phyloP scores from a whole-genome alignment of 2,888 invertebrate genomes.

The Hemistola chrysoprasaria region DNA sequence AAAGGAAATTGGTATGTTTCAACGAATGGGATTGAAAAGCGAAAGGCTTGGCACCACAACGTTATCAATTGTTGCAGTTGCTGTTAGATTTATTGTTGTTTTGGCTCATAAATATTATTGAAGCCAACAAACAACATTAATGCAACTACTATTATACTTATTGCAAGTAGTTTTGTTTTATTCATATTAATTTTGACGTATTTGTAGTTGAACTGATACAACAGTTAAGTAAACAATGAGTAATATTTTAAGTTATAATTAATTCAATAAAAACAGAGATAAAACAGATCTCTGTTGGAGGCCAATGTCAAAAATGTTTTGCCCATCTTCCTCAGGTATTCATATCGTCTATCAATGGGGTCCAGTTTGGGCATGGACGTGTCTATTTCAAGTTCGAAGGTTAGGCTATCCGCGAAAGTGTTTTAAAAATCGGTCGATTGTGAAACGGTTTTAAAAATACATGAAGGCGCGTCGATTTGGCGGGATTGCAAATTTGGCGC shows the following conservation, averaged over 20 bases:
- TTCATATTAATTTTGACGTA: too few relatives aligned
- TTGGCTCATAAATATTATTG: too few relatives aligned
- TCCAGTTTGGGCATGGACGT: constrained; percentile 13
- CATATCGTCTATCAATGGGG: constrained; percentile 8
- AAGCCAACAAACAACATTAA: too few relatives aligned
- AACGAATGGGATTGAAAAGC: constrained; percentile 1
- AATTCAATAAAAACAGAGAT: constrained; percentile 51
- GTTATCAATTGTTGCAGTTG: too few relatives aligned
- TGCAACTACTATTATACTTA: too few relatives aligned
- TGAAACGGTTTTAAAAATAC: constrained; percentile 77
- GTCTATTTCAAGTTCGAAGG: constrained; percentile 34
- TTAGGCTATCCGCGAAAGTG: constrained; percentile 39
- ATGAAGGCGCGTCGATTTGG: constrained; percentile 72
- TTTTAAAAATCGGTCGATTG: constrained; percentile 55
- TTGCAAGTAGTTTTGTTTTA: too few relatives aligned
- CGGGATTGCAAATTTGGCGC: constrained; percentile 80
- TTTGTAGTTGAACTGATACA: too few relatives aligned
- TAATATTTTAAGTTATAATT: constrained; percentile 25
- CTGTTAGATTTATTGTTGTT: too few relatives aligned
- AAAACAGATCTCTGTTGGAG: constrained; percentile 34
- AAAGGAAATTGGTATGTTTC: constrained; percentile 5
- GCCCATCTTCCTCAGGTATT: constrained; percentile 15
- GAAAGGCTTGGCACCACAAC: constrained; percentile 1
- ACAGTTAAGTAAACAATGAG: too few relatives aligned
- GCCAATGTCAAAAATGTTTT: constrained; percentile 72